Base-by-base conservation (phyloP, 2,888 invertebrate species). In the Augochlorella aurata region DNA sequence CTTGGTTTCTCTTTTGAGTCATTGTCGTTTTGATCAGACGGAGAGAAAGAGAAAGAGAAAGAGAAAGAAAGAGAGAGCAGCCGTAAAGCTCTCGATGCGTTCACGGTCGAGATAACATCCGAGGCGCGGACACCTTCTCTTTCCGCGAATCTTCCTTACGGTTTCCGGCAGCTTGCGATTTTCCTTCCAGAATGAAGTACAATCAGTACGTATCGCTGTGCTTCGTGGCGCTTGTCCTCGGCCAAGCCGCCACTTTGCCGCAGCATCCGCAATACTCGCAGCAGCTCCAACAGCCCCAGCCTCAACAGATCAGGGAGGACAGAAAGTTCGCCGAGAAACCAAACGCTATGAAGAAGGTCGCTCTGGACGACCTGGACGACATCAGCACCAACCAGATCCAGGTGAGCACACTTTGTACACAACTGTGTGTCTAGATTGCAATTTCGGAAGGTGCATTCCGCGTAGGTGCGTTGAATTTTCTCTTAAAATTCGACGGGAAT, bases 271-370 rank as follows among this genome's bases (percentile, higher is more conserved):
- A 94, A 49, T 92, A 90, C 66, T 85, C 85, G 58, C 91, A 90
- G 21, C 90, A 90, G 68, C 84, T 91, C 65, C 91, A 90, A n/a
- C 90, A 90, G 68, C 84, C 90, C 66, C 90, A 89, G 72, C 89
- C 61, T 29, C 29, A 89, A 61, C 94, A 94, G 82, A 94, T 91
- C 91, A 94, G 89, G 92, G 96, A 94, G 89, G 96, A 96, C 82
- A 95, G 98, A 84, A 98, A 98, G 94, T 98, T 97, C 93, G 97
- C 97, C 0, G 97, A 97, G 92, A 98, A 98, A 93, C 97, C 98
- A 18, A 98, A 98, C 92, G 96, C 97, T 21, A 95, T 97, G 90
- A 98, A 98, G 94, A 98, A 98, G 94, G 97, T 97, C 7, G 96
- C 96, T 3, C 93, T 97, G 50, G 97, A 97, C 90, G 97, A 97